Base-by-base conservation (phyloP, 2,888 invertebrate genomes). In the Trissolcus japonicus region DNA sequence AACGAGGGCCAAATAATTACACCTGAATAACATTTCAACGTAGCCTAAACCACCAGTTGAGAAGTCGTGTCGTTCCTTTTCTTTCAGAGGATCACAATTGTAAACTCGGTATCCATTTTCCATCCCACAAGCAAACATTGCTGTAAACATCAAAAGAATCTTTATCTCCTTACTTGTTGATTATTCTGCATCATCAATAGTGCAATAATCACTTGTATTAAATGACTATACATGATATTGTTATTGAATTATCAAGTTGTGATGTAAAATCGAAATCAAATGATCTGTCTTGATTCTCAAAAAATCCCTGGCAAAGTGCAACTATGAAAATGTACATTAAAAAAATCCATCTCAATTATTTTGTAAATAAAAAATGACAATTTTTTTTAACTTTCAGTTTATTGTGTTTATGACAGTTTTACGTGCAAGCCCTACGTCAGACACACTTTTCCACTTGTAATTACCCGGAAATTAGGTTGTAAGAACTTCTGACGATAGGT, bases 1-100 rank as follows among this genome's bases (percentile, higher is more conserved):
- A 66, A 99, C 98, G 72, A 99, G 90, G 16, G 98, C 99, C 89
- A 99, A 92, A 89, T 97, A 98, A 90, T 99, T 99, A 89, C 98
- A 99, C 81, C 98, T 93, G 89, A 98, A 99, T 60, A 99, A 91
- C 98, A 99, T 99, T 90, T 99, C 99, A 6, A 98, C 96, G 88
- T 96, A 96, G 66, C 95, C 95, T 60, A 99, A 92, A 6, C 98
- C 98, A 53, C 97, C 98, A 90, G 96, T 96, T 46, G 94, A 92
- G 88, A 98, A 98, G 89, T 97, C 96, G 89, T 98, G 97, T 74
- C 97, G 92, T 89, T 98, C 97, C 90, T 98, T 98, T 90, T 98
- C 98, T 90, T 98, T 98, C 80, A 99, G 90, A 6, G 99, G 99
- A 90, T 99, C 98, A 88, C 97, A 96, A 87, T 98, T 98, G 90